Evolutionary conservation across 2,888 invertebrate species (phyloP), one percentile per base, ranked within the genome.

Genomic region (Ichneumoninae sp.): DNA sequence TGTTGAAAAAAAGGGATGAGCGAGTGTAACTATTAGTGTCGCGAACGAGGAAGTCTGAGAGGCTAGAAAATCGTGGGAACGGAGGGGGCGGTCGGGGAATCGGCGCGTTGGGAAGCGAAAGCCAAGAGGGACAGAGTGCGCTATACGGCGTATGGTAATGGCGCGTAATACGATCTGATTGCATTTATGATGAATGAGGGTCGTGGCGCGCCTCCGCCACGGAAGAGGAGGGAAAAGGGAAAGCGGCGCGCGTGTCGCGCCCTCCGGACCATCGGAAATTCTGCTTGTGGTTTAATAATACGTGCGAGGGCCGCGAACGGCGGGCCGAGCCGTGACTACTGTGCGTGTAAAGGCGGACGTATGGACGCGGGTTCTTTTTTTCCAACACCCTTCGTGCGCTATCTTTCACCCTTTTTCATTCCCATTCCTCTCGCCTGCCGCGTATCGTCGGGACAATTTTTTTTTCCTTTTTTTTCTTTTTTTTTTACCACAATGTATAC

Each of bases 151-250:
- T 88, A 90, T 90, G 90, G 88, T 90, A 90, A 91, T 91, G 88
- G 89, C 88, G 88, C 88, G 90, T 90, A 91, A 91, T 91, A 89
- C 90, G 90, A 90, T 90, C 90, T 88, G 90, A 91, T 91, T 90
- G 90, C 90, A 87, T 89, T 90, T 89, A 90, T 89, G 90, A 90
- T 89, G 90, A 89, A 89, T 88, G 90, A 88, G 88, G 87, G 87
- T 87, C 82, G 86, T 76, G 86, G 84, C 84, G 86, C 66, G 77
- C 79, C 44, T 62, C 78, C 69, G 57, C 65, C 79, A 79, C 36
- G 66, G 26, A 52, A n/a, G 54, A 66, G 57, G 71, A 36, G 82
- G 50, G 68, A 80, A n/a, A 71, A 44, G 70, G 68, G 66, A 57
- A 33, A 52, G 60, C 82, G 70, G 65, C 84, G 83, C 89, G 88